A percentile compares a stretch with the other conserved stretches of the same genome.
Evolutionary conservation across 2,113 vertebrate species (phyloP).

Genomic region (Recurvirostra avosetta): DNA sequence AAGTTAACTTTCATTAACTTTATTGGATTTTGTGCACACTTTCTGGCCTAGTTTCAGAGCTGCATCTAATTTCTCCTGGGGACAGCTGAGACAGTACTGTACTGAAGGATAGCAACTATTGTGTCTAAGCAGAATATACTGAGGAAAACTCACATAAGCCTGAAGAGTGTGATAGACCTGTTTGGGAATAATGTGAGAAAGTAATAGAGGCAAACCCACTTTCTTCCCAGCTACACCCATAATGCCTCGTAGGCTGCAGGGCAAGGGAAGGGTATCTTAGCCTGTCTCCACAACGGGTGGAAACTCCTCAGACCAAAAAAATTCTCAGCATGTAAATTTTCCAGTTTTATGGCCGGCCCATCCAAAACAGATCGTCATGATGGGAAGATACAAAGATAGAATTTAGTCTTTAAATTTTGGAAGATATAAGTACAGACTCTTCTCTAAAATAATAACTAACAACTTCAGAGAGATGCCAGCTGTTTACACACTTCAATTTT

Average conservation of each 20-base stretch:
- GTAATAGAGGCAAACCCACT: neutral
- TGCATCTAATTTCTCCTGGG: constrained; percentile 43
- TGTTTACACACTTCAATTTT: neutral
- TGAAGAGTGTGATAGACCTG: neutral
- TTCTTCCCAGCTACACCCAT: neutral
- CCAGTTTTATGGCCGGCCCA: neutral
- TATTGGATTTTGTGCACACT: constrained; percentile 19
- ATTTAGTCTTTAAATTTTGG: neutral
- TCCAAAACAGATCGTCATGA: neutral
- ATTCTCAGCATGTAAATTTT: neutral
- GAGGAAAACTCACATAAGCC: neutral
- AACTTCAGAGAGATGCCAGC: neutral
- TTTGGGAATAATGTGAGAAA: neutral
- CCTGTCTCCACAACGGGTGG: neutral
- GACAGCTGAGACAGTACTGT: neutral
- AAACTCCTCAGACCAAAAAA: constrained; percentile 14
- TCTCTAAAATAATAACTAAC: neutral
- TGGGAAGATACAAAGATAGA: neutral
- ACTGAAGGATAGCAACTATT: neutral
- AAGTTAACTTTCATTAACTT: constrained; percentile 52
- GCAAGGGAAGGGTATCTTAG: neutral
- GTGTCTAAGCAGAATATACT: neutral
- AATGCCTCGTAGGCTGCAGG: neutral
- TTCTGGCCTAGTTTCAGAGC: constrained; percentile 44
- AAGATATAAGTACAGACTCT: neutral